Base-by-base conservation (phyloP, 2,888 invertebrate species). In the Cataglyphis albicans region DNA sequence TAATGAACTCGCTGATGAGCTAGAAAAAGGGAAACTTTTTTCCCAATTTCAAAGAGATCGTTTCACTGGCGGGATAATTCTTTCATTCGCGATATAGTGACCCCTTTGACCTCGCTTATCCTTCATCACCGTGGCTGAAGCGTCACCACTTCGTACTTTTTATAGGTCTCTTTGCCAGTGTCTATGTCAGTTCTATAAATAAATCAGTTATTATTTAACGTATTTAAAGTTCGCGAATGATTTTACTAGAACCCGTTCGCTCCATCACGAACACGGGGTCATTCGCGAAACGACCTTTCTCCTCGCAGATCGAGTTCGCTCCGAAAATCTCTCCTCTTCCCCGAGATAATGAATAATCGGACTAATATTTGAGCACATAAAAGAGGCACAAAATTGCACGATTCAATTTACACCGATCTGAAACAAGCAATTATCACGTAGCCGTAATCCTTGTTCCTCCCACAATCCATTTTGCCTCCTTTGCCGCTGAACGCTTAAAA, bases 301-400 rank as follows among this genome's bases (percentile, higher is more conserved):
- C 9, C 18, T 57, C 38, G 18, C 12, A 35, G 61, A 61, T 32
- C n/a, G 12, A 65, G 44, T 44, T 52, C 18, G 38, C 25, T 64
- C 21, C 41, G 21, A 6, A 12, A 41, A 6, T 10, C 41, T 41
- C n/a, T 41, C 6, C 32, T 0, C 32, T 6, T 6, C 6, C 32
- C 32, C 32, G n/a, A 25, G 70, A 63, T 59, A 70, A 78, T 78
- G 70, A 70, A 78, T 68, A 29, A 68, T 70, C 41, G 44, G 44
- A 15, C n/a, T 32, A 70, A 68, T 32, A 78, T 78, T 68, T 57
- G 44, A 78, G 59, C 70, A 44, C 38, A 76, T 29, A 76, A 41
- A 21, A 29, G 15, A 25, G 21, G 57, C 67, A 67, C 38, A 67
- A n/a, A 12, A 25, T 65, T 29, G 52, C 52, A 55, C 76, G 68